Evolutionary conservation across 2,888 invertebrate species (phyloP), one percentile per base, ranked within the genome.

Genomic region (Cheiracanthium punctorium): DNA sequence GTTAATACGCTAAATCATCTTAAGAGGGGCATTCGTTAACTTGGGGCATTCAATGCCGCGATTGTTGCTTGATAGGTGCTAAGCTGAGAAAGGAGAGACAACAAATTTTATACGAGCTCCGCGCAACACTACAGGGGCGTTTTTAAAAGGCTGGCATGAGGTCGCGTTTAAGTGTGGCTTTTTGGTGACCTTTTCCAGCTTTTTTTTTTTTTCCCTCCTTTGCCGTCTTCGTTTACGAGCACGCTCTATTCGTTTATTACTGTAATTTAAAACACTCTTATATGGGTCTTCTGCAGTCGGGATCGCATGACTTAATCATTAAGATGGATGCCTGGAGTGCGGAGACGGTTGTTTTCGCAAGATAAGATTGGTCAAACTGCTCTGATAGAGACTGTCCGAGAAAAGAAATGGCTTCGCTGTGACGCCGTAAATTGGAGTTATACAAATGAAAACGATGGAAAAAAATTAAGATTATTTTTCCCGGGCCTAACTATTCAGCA

Each of bases 1-100:
- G 41, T 33, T 64, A 65, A 52, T 67, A 20, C 72, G n/a, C 52
- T 84, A 84, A 84, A 84, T 84, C 82, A 84, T 72, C 76, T 72
- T 77, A 84, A 84, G 82, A 84, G 82, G n/a, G 43, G 67, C 82
- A 77, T 84, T 84, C 52, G 77, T 84, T 77, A 73, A n/a, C n/a
- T n/a, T 41, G 30, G 30, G 29, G 17, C 30, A 37, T 67, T 75
- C 52, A 74, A 70, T 69, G 75, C 67, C 30, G 72, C 29, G 72
- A 77, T 77, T 72, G 77, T 76, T 48, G 72, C 72, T n/a, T 72
- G 77, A 72, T 84, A 84, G 81, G 81, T 81, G 81, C 65, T 81
- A 81, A 81, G 32, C 32, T 41, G 48, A 41, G 29, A 67, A 64
- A 37, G n/a, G 14, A 32, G 30, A 73, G n/a, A 10, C 14, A 30